Evolutionary conservation across 1,140 invertebrate genomes (phyloP).

Genomic region (Branchinecta lynchi): DNA sequence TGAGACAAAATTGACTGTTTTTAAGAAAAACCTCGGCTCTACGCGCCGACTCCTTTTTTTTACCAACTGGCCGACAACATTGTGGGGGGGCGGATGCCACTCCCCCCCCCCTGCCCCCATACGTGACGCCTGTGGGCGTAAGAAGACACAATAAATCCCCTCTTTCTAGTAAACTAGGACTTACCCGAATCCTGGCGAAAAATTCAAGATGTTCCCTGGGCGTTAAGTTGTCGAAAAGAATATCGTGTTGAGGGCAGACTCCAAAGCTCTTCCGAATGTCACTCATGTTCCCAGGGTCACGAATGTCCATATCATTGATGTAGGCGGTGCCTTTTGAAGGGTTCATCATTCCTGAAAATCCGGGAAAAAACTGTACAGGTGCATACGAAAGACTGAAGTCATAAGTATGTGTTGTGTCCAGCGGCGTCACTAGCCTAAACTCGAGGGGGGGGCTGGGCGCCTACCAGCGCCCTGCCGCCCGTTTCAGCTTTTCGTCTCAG

Average conservation of each 20-base stretch:
- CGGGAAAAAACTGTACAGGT: not conserved
- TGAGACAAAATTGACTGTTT: too few species aligned
- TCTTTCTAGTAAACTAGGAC: conserved; percentile 14
- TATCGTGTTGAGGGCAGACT: conserved; percentile 34
- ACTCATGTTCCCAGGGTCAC: conserved; percentile 52
- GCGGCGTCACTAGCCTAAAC: too few species aligned
- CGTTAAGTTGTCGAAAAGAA: conserved; percentile 28
- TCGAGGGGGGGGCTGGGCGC: too few species aligned
- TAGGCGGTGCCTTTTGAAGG: conserved; percentile 49
- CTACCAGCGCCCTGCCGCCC: too few species aligned
- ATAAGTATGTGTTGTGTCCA: too few species aligned
- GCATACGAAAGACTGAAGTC: too few species aligned
- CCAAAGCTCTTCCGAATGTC: conserved; percentile 54
- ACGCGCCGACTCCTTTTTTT: not conserved
- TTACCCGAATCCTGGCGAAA: conserved; percentile 32
- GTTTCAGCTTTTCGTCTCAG: too few species aligned
- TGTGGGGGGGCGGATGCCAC: too few species aligned
- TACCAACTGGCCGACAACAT: not conserved
- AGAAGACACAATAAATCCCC: not conserved
- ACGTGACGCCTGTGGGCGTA: too few species aligned
- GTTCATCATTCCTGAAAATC: conserved; percentile 14
- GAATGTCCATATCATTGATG: conserved; percentile 57
- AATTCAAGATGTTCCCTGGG: conserved; percentile 29
- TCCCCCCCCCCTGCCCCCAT: too few species aligned
- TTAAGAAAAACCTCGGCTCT: too few species aligned